These are phyloP conservation scores for Xylota segnis DNA, from an alignment of 2,888 invertebrate species.

Conservation along the genomic window DNA sequence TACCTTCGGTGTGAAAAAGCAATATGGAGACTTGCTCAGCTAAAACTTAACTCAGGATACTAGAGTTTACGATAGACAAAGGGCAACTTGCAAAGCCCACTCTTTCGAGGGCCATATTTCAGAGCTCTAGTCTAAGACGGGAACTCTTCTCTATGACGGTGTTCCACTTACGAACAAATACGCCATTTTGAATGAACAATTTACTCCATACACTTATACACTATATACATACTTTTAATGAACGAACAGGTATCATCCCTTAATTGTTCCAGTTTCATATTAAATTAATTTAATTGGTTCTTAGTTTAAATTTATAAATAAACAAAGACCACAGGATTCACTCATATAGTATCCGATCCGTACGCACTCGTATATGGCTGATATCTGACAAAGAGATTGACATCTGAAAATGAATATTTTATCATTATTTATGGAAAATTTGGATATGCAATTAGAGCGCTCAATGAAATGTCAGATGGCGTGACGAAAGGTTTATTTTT, in stretches of 20 bases:
- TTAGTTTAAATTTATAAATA: slow-evolving; percentile 16
- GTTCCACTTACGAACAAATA: too few species aligned
- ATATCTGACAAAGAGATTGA: slow-evolving; percentile 48
- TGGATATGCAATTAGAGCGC: slow-evolving; percentile 64
- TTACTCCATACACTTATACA: neutral
- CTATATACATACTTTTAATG: neutral
- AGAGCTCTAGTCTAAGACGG: too few species aligned
- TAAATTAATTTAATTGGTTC: slow-evolving; percentile 33
- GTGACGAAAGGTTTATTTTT: slow-evolving; percentile 64
- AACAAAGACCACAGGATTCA: neutral
- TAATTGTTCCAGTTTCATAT: neutral
- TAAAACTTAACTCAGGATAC: too few species aligned
- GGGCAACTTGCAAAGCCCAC: too few species aligned
- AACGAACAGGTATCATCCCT: neutral
- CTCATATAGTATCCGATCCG: neutral
- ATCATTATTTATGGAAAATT: slow-evolving; percentile 60
- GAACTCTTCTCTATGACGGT: too few species aligned
- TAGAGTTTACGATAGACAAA: too few species aligned
- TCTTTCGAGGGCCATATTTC: too few species aligned
- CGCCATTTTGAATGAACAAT: too few species aligned
- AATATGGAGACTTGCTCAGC: too few species aligned
- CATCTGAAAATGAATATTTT: slow-evolving; percentile 62
- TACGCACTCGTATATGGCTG: neutral
- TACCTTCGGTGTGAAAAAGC: too few species aligned
- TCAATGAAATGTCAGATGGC: slow-evolving; percentile 58